Evolutionary conservation across 2,797 vertebrate species (phyloP).

Genomic region (Propithecus perrieri): DNA sequence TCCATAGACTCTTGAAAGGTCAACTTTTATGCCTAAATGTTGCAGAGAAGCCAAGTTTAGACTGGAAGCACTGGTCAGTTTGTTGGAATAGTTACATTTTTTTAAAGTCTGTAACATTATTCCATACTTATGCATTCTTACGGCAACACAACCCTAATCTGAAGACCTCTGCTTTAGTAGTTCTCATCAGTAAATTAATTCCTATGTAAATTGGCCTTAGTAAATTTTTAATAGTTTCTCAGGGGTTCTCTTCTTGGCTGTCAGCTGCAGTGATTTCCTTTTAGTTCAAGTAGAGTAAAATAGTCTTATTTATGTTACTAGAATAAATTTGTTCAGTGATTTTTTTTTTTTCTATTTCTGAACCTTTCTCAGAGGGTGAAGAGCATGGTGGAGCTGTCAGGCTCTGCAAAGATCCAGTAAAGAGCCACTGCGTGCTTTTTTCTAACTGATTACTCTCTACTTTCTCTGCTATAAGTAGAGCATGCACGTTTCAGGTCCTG

Average conservation of each 20-base stretch:
- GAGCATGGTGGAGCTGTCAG: neutral
- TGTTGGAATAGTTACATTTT: neutral
- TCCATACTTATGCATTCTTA: neutral
- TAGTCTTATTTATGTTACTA: neutral
- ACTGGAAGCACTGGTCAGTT: neutral
- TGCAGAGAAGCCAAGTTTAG: neutral
- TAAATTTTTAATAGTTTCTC: constrained; percentile 6
- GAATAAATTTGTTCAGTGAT: neutral
- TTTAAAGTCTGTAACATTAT: neutral
- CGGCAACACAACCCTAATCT: neutral
- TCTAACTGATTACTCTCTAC: neutral
- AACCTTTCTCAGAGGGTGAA: neutral
- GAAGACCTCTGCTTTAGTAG: neutral
- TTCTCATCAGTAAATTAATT: neutral
- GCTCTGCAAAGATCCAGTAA: neutral
- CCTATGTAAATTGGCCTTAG: neutral
- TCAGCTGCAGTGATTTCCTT: neutral
- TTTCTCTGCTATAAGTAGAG: neutral
- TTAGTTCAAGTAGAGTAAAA: neutral
- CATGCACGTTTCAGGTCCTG: neutral
- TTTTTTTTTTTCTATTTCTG: neutral
- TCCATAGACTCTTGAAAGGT: neutral
- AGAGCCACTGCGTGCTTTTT: neutral
- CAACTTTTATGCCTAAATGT: neutral
- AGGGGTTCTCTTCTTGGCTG: neutral